Base-by-base conservation (phyloP, 2,888 invertebrate genomes). In the Hipparchia semele region DNA sequence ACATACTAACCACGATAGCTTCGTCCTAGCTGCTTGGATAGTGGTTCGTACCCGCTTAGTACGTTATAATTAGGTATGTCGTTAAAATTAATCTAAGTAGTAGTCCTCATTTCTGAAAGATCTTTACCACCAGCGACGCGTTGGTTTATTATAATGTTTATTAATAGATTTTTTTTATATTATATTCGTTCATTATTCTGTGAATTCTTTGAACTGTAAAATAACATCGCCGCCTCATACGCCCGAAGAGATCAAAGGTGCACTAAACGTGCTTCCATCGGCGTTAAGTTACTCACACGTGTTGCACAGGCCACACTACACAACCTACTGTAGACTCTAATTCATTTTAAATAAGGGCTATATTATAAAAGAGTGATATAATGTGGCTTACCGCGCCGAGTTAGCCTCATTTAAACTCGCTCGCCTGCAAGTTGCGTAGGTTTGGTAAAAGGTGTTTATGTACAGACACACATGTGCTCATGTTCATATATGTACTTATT, bases 191-290 rank as follows among this genome's bases (percentile, higher is more conserved):
- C 51, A 68, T 56, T 73, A 65, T 49, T 54, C 68, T 54, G 54
- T 76, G 72, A 75, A 78, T 78, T 80, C 78, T 68, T 73, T 79
- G 80, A 79, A 79, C 79, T 79, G 79, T 81, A 78, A 79, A 80
- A 73, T 74, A 74, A 76, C 60, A 75, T 76, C 76, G 73, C 70
- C 70, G 70, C 72, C 69, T 75, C 75, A 73, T 74, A 73, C 76
- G 74, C 77, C 75, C 74, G 76, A 75, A 73, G 73, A 81, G 82
- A 83, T 82, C 83, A 83, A 82, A 83, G 81, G 77, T 80, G 78
- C 75, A 77, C 76, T 72, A 75, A 77, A 80, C 80, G 79, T 77
- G 80, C 79, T 78, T 78, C 71, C 74, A 78, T 70, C 74, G 74
- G 76, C 78, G 76, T 78, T 73, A 77, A 77, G 76, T 78, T 79